phyloP scores from a whole-genome alignment of 1,140 invertebrate genomes.

The Heliconius himera region DNA sequence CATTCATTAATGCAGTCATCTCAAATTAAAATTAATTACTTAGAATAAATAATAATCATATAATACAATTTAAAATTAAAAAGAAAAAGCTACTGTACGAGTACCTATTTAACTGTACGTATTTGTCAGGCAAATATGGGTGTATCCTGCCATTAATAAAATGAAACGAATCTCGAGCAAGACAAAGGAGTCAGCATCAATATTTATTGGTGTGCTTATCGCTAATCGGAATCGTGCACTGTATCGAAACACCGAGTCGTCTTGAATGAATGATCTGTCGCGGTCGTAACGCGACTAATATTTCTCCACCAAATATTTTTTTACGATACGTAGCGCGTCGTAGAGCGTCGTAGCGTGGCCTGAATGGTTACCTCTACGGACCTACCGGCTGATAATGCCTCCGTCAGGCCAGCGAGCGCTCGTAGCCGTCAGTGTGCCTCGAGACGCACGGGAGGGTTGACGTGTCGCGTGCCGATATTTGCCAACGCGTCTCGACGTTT shows the following conservation, averaged over 20 bases:
- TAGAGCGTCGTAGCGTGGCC: conserved; percentile 46
- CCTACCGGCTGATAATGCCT: conserved; percentile 26
- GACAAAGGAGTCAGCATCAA: conserved; percentile 76
- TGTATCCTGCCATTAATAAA: conserved; percentile 70
- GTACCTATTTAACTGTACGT: too few species aligned
- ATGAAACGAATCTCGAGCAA: conserved; percentile 70
- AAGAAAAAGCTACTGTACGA: not conserved
- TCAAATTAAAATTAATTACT: not conserved
- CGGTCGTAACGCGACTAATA: conserved; percentile 47
- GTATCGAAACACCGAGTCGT: conserved; percentile 63
- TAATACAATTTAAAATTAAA: not conserved
- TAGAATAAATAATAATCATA: not conserved
- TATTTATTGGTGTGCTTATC: conserved; percentile 79
- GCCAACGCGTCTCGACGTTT: conserved; percentile 40
- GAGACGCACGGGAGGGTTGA: conserved; percentile 53
- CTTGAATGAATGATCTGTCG: conserved; percentile 69
- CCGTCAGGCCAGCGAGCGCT: conserved; percentile 17
- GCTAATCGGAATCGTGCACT: conserved; percentile 76
- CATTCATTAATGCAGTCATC: too few species aligned
- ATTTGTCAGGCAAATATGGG: conserved; percentile 67
- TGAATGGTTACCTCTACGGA: conserved; percentile 42
- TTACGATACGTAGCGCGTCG: conserved; percentile 51
- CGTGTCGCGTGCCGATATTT: conserved; percentile 38
- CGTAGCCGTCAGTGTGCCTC: conserved; percentile 57
- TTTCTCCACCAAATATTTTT: conserved; percentile 43